Evolutionary conservation across 2,113 vertebrate species (phyloP).

Genomic region (Poicephalus gulielmi): DNA sequence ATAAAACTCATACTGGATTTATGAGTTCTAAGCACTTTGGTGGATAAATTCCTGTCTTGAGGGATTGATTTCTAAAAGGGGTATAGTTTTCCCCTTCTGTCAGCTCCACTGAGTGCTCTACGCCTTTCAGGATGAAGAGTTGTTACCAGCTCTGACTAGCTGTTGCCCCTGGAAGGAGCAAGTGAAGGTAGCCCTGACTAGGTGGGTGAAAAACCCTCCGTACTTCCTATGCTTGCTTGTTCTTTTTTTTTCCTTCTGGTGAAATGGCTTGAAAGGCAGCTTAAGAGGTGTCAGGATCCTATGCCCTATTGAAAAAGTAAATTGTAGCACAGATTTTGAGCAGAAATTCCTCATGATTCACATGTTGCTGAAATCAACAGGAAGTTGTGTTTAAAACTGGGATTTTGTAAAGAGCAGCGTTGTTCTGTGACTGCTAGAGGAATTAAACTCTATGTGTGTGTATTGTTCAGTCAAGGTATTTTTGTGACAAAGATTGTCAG

Average conservation of each 20-base stretch:
- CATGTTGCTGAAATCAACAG: neutral
- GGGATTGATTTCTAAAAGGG: neutral
- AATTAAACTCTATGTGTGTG: neutral
- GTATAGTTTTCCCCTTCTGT: neutral
- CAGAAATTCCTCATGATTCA: neutral
- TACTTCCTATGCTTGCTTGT: neutral
- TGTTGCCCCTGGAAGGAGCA: constrained; percentile 55
- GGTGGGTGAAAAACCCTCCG: constrained; percentile 51
- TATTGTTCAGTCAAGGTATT: neutral
- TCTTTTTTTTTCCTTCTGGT: neutral
- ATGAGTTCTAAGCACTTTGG: neutral
- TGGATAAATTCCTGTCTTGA: neutral
- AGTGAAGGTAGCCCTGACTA: constrained; percentile 33
- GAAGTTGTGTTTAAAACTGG: neutral
- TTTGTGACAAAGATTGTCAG: neutral
- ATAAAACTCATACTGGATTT: neutral
- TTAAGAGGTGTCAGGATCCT: neutral
- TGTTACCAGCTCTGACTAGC: constrained; percentile 30
- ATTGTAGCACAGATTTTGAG: neutral
- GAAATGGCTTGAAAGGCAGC: neutral
- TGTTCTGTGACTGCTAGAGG: neutral
- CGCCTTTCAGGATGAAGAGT: constrained; percentile 61
- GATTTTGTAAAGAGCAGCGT: neutral
- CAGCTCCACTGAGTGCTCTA: constrained; percentile 63
- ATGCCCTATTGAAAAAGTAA: neutral